These are phyloP conservation scores for Psettodes erumei DNA, from an alignment of 2,113 vertebrate genomes.

Conservation along the genomic window DNA sequence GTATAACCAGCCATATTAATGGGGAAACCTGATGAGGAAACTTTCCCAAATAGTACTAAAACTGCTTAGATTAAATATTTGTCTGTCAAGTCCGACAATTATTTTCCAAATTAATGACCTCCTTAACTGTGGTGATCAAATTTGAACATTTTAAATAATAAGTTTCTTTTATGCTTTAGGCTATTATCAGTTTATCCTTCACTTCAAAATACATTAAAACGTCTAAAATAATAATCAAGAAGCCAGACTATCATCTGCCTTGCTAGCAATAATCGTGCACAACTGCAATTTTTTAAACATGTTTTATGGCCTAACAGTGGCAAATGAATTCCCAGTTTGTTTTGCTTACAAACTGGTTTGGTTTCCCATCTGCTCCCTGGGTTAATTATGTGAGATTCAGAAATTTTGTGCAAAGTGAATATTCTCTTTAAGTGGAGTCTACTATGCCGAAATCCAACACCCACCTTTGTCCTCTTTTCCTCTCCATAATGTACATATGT, in stretches of 20 bases:
- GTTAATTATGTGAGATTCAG: conserved; percentile 61
- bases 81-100: too few relatives aligned
- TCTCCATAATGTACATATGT: conserved; percentile 45
- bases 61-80: conserved; percentile 8
- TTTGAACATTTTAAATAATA: not conserved
- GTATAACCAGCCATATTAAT: conserved; percentile 10
- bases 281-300: conserved; percentile 11
- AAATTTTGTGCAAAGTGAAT: conserved; percentile 55
- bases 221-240: not conserved
- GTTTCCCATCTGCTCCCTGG: conserved; percentile 39
- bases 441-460: conserved; percentile 62
- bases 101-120: not conserved
- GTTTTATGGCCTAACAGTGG: conserved; percentile 33
- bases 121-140: not conserved
- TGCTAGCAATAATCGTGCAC: not conserved
- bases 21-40: not conserved
- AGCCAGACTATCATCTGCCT: not conserved
- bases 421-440: conserved; percentile 57
- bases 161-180: not conserved
- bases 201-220: conserved; percentile 13
- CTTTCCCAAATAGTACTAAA: not conserved
- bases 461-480: conserved; percentile 18
- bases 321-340: conserved; percentile 28
- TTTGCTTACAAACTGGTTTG: conserved; percentile 41
- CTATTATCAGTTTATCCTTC: not conserved